Conservation (phyloP, 1,140 invertebrate species). For the Vollenhovia emeryi region DNA sequence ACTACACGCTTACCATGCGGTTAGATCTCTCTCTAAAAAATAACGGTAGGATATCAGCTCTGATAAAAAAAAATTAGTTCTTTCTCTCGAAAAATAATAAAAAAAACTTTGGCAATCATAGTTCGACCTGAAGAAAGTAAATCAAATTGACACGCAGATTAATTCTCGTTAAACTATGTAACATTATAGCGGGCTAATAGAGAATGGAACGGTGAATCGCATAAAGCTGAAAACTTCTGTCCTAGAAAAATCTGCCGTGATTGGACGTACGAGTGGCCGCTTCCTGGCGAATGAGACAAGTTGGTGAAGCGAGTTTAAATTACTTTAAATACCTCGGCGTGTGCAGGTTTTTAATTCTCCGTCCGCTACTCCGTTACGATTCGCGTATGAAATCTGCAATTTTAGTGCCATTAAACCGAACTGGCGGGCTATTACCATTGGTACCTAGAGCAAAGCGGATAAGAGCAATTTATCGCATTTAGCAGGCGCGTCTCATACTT, state of each 20-base stretch:
- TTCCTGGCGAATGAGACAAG: constrained; percentile 3
- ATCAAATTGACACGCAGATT: not conserved
- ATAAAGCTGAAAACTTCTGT: constrained; percentile 11
- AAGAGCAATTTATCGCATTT: constrained; percentile 43
- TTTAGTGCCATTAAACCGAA: constrained; percentile 6
- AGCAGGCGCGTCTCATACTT: constrained; percentile 40
- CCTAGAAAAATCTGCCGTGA: not conserved
- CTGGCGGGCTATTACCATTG: constrained; percentile 34
- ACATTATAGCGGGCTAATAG: not conserved
- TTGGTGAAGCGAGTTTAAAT: constrained; percentile 5
- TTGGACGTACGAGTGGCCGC: constrained; percentile 10
- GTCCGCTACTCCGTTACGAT: not conserved
- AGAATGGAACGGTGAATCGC: not conserved
- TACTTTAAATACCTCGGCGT: not conserved
- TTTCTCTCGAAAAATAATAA: too few species aligned
- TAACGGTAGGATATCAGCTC: not conserved
- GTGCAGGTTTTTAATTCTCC: constrained; percentile 5
- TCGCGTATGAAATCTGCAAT: constrained; percentile 4
- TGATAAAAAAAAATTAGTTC: not conserved
- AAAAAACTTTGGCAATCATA: not conserved
- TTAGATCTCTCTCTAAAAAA: constrained; percentile 40
- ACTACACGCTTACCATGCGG: not conserved
- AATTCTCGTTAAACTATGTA: not conserved
- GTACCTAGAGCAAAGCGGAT: constrained; percentile 8
- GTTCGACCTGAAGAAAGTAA: not conserved